Evolutionary conservation across 2,888 invertebrate genomes (phyloP).

Genomic region (Dendrolimus houi): DNA sequence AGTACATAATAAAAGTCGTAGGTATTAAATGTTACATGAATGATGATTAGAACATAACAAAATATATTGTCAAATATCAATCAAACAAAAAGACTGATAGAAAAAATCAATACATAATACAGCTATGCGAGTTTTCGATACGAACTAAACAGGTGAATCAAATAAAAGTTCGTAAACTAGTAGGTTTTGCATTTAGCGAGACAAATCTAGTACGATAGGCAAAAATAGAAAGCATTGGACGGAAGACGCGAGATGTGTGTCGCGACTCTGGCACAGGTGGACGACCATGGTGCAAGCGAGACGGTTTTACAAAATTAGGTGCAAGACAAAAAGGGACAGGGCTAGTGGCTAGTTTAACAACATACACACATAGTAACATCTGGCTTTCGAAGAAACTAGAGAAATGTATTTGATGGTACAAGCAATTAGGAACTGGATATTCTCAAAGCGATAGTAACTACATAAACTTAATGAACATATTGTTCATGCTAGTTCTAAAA

Average conservation of each 20-base stretch:
- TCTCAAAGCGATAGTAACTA: slow-evolving; percentile 14
- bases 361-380: slow-evolving; percentile 49
- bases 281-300: slow-evolving; percentile 41
- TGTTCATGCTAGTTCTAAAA: too few species aligned
- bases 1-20: too few species aligned
- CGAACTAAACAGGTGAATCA: slow-evolving; percentile 14
- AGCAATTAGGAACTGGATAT: slow-evolving; percentile 45
- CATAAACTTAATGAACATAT: too few species aligned
- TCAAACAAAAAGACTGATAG: too few species aligned
- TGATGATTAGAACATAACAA: too few species aligned
- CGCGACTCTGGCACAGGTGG: slow-evolving; percentile 60
- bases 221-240: slow-evolving; percentile 73
- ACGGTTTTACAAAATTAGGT: slow-evolving; percentile 40
- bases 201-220: slow-evolving; percentile 53
- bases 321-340: slow-evolving; percentile 55
- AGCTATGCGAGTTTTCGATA: slow-evolving; percentile 9
- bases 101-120: slow-evolving; percentile 17
- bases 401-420: slow-evolving; percentile 44
- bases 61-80: too few species aligned
- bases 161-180: neutral
- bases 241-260: slow-evolving; percentile 65
- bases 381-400: slow-evolving; percentile 57
- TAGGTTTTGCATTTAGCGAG: slow-evolving; percentile 26
- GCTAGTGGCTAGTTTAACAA: slow-evolving; percentile 41
- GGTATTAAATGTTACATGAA: too few species aligned